Conservation (phyloP, 2,888 invertebrate genomes). For the Drosophila gaucha region DNA sequence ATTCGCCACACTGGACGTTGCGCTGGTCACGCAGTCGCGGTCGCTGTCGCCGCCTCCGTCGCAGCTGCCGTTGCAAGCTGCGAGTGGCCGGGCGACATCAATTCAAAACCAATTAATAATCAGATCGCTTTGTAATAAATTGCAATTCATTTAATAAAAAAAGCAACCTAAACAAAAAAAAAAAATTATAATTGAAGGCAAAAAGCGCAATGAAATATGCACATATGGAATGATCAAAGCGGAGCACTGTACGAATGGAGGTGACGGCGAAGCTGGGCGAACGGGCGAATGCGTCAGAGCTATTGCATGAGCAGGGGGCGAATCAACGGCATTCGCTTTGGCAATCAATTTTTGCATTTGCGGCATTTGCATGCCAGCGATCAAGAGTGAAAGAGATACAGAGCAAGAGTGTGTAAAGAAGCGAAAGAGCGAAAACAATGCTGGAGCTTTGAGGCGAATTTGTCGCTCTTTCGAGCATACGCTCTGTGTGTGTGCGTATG, state of each 20-base stretch:
- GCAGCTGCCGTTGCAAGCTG: slow-evolving; percentile 4
- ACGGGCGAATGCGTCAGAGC: slow-evolving; percentile 59
- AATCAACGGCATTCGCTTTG: slow-evolving; percentile 55
- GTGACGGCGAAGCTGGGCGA: slow-evolving; percentile 1
- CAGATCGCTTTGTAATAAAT: slow-evolving; percentile 76
- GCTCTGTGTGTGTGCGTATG: slow-evolving; percentile 17
- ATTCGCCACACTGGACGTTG: slow-evolving; percentile 58
- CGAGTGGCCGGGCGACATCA: slow-evolving; percentile 50
- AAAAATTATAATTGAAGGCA: slow-evolving; percentile 57
- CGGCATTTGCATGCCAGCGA: slow-evolving; percentile 53
- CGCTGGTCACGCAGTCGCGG: slow-evolving; percentile 68
- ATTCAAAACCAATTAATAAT: slow-evolving; percentile 73
- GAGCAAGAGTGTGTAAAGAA: slow-evolving; percentile 16
- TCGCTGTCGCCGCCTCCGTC: slow-evolving; percentile 40
- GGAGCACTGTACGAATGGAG: slow-evolving; percentile 19
- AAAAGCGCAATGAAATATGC: slow-evolving; percentile 49
- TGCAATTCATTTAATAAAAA: slow-evolving; percentile 68
- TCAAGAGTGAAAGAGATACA: slow-evolving; percentile 21
- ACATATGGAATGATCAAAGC: slow-evolving; percentile 49
- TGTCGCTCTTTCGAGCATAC: slow-evolving; percentile 37
- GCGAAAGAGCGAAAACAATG: slow-evolving; percentile 30
- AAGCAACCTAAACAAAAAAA: slow-evolving; percentile 51
- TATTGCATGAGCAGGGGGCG: slow-evolving; percentile 17
- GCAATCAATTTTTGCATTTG: slow-evolving; percentile 49
- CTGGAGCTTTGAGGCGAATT: slow-evolving; percentile 35